Percentiles rank a stretch among this genome's conserved stretches.
phyloP scores from a whole-genome alignment of 1,140 invertebrate genomes.

The Bombus waltoni region DNA sequence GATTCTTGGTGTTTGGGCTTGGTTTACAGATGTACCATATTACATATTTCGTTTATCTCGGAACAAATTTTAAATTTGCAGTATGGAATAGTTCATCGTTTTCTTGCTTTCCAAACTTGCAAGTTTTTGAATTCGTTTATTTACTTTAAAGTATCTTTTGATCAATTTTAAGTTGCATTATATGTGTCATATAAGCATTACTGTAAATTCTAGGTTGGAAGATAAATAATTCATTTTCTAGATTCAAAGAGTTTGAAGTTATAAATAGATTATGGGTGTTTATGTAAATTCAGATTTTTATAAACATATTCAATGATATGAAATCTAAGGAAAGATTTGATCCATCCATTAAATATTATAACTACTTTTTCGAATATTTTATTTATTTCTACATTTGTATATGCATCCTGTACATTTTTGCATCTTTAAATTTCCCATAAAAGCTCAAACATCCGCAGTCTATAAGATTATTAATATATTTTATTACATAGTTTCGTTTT shows the following conservation, averaged over 20 bases:
- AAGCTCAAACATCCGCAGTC: background rate
- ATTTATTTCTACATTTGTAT: background rate
- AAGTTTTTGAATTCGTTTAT: background rate
- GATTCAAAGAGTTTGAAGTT: background rate
- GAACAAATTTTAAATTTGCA: constrained; percentile 34
- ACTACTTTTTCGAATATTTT: background rate
- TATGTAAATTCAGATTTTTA: background rate
- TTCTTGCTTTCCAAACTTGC: background rate
- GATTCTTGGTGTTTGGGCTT: constrained; percentile 11
- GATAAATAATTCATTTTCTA: background rate
- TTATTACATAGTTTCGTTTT: background rate
- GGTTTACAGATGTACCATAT: constrained; percentile 4
- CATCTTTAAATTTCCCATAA: background rate
- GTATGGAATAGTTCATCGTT: no score
- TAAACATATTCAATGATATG: background rate
- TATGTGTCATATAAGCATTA: background rate
- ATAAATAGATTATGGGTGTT: background rate
- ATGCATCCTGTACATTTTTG: background rate
- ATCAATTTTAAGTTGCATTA: background rate
- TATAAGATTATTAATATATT: background rate
- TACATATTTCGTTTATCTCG: constrained; percentile 18
- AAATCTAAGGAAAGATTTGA: background rate
- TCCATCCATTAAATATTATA: background rate
- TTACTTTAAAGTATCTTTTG: background rate
- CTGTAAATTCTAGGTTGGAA: background rate